Percentiles rank a stretch among this genome's conserved stretches.
Evolutionary conservation across 2,113 vertebrate species (phyloP).

Genomic region (Mesoclemmys tuberculata): DNA sequence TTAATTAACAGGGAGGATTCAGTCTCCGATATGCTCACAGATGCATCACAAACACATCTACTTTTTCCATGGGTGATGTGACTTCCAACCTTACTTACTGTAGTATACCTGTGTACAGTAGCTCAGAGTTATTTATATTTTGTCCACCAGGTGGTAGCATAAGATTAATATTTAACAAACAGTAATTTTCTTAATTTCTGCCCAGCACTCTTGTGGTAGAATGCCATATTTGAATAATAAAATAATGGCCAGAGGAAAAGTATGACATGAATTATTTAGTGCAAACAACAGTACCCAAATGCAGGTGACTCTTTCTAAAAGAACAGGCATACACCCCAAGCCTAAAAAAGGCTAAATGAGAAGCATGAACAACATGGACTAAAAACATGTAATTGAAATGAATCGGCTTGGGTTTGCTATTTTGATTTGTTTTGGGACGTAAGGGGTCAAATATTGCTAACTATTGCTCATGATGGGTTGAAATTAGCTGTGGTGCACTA

Average conservation of each 20-base stretch:
- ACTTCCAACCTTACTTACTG: accelerated
- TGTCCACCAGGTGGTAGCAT: slow-evolving; percentile 80
- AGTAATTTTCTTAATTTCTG: neutral
- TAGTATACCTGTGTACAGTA: accelerated
- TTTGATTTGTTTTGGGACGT: neutral
- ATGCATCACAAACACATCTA: accelerated
- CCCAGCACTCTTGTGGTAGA: neutral
- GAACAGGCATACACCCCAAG: neutral
- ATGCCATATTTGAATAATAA: neutral
- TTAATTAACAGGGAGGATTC: neutral
- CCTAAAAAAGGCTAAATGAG: neutral
- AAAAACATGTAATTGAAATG: neutral
- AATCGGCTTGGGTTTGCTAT: neutral
- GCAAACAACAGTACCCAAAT: neutral
- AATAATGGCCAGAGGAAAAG: neutral
- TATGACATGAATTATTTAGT: neutral
- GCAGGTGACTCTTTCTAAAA: neutral
- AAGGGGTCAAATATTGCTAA: neutral
- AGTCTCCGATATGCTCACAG: accelerated
- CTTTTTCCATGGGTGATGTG: accelerated
- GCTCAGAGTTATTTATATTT: slow-evolving; percentile 46
- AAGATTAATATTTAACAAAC: slow-evolving; percentile 56
- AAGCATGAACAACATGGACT: neutral
- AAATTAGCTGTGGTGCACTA: neutral
- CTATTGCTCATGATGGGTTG: neutral